These are phyloP conservation scores for Anaspis maculata DNA, from an alignment of 2,888 invertebrate genomes.

Conservation along the genomic window DNA sequence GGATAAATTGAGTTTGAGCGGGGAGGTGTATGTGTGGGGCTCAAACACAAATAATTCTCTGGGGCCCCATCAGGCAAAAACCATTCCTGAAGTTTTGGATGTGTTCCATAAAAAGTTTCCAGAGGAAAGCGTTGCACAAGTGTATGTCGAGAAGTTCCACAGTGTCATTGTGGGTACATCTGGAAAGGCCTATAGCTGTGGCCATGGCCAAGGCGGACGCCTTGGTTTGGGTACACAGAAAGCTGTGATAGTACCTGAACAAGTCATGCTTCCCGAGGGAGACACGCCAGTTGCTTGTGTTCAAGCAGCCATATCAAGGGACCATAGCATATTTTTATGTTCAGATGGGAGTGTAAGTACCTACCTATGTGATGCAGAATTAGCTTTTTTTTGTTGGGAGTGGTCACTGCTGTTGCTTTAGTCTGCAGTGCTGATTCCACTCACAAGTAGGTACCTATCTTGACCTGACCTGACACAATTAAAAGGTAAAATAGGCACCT, in stretches of 20 bases:
- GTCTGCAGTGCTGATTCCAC: too few species aligned
- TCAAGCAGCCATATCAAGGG: constrained; percentile 51
- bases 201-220: constrained; percentile 70
- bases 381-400: too few species aligned
- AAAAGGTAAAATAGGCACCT: too few species aligned
- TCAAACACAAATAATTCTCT: constrained; percentile 77
- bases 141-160: constrained; percentile 70
- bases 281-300: constrained; percentile 33
- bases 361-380: too few species aligned
- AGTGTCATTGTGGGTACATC: constrained; percentile 55
- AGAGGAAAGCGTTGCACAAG: constrained; percentile 43
- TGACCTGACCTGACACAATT: too few species aligned
- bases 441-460: too few species aligned
- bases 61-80: constrained; percentile 60
- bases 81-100: constrained; percentile 58
- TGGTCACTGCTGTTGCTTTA: too few species aligned
- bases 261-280: constrained; percentile 32
- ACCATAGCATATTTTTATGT: constrained; percentile 60
- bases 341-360: constrained; percentile 53
- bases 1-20: constrained; percentile 40
- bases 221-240: constrained; percentile 59
- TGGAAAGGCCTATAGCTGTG: constrained; percentile 63
- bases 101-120: constrained; percentile 52
- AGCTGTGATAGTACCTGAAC: constrained; percentile 49
- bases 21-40: constrained; percentile 73